These are phyloP conservation scores for Anableps anableps DNA, from an alignment of 2,797 vertebrate species.

Conservation along the genomic window DNA sequence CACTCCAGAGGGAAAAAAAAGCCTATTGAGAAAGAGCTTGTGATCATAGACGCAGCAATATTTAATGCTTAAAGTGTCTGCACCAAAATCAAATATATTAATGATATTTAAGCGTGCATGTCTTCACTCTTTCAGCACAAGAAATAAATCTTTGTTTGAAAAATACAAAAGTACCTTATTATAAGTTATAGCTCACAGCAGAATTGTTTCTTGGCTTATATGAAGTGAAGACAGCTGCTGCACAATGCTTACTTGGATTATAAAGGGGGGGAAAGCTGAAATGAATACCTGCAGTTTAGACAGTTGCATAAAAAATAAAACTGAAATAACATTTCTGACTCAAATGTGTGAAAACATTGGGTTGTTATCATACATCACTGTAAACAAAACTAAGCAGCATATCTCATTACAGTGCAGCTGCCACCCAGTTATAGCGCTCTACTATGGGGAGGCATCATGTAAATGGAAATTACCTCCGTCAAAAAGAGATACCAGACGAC, in stretches of 20 bases:
- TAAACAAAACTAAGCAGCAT: slow-evolving; percentile 38
- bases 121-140: background rate
- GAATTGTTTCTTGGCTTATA: background rate
- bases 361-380: slow-evolving; percentile 43
- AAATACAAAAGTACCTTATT: background rate
- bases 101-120: background rate
- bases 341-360: slow-evolving; percentile 10
- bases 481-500: slow-evolving; percentile 30
- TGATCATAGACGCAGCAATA: background rate
- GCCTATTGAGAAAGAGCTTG: too few relatives aligned
- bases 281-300: slow-evolving; percentile 17
- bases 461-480: slow-evolving; percentile 45
- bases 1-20: too few relatives aligned
- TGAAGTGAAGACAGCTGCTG: slow-evolving; percentile 6
- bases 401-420: slow-evolving; percentile 41
- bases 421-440: slow-evolving; percentile 9
- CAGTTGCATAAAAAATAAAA: slow-evolving; percentile 13
- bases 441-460: slow-evolving; percentile 15
- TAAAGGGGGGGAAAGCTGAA: background rate
- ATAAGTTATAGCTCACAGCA: background rate
- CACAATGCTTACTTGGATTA: slow-evolving; percentile 12
- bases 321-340: slow-evolving; percentile 17
- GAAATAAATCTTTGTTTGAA: background rate
- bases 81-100: background rate
- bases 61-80: background rate